Base-by-base conservation (phyloP, 2,888 invertebrate genomes). In the Eupithecia pulchellata region DNA sequence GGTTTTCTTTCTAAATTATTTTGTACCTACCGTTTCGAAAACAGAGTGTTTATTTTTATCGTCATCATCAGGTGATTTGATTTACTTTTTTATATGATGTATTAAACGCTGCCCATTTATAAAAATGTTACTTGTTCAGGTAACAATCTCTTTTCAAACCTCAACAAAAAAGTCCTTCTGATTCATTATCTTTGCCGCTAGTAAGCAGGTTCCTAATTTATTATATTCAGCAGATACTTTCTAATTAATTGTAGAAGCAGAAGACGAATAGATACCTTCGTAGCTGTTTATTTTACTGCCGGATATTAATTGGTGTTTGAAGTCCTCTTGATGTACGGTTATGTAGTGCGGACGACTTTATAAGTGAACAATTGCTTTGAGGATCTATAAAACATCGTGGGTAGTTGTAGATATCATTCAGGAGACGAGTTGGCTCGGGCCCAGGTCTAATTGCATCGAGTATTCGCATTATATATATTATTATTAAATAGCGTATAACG, bases 281-380 rank as follows among this genome's bases (percentile, higher is more conserved):
- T n/a, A 27, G 32, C 67, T 67, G 63, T 72, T 67, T 69, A 65
- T 73, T 69, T 73, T 67, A 67, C 67, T 61, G 69, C 64, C 3
- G 55, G 32, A 64, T 64, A 69, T 73, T 67, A 58, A 72, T 69
- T 64, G 72, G 32, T 73, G 69, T 73, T 73, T 73, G 69, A 73
- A 69, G 67, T 73, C 29, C 17, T 8, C 52, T 57, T 69, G 69
- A 72, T 63, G 64, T 32, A 72, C 29, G 63, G 58, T 64, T 64
- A 68, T 69, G 60, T 55, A 57, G 64, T 60, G 29, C n/a, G 60
- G 61, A 32, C 57, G 29, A 66, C 39, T 39, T 66, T 39, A 34
- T 61, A 61, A 63, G 36, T 42, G n/a, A 42, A 42, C 63, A 63
- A 63, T 63, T n/a, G 29, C 39, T 63, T 63, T 63, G 61, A 61